Evolutionary conservation across 2,797 vertebrate genomes (phyloP), one percentile per base, ranked within the genome.

Genomic region (Eulemur rubriventer): DNA sequence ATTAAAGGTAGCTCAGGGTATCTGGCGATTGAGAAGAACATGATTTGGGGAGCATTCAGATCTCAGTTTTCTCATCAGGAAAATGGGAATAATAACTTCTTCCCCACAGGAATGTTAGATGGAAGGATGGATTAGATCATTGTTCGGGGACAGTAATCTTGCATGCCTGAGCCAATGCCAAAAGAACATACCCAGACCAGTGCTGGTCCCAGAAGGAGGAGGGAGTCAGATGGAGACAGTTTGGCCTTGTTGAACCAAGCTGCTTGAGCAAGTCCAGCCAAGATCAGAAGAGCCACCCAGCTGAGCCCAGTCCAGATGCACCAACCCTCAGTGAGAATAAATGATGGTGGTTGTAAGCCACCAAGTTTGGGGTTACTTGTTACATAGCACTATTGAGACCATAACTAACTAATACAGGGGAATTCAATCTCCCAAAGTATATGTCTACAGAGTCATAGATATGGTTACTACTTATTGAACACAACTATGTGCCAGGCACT

Each of bases 401-500:
- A 6, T 4, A 72, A 80, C 92, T 92, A 16, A 83, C 83, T 59
- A 55, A 92, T 2, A 46, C 33, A 78, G n/a, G 22, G 30, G 24
- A 13, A 16, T 57, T 33, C 78, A 17, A 6, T 0, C 30, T 55
- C 30, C 52, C 57, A 3, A 16, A 70, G 26, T 24, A 12, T 7
- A 41, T 14, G 12, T 30, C 43, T 38, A 43, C 3, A 50, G 20
- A 35, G 9, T 50, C 38, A 18, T 1, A 72, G 26, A 35, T 9
- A 61, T 1, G 35, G 18, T 43, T 16, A 2, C 89, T 24, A 1
- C 67, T 55, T 20, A 41, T 4, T 11, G 24, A 88, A 28, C 61
- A 20, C 41, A 17, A 0, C 7, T 7, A 0, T 1, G 2, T 18
- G 20, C n/a, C 69, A 17, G 61, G 18, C 24, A 8, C 43, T 12